These are phyloP conservation scores for Anodontia alba DNA, from an alignment of 2,888 invertebrate genomes.

Conservation along the genomic window DNA sequence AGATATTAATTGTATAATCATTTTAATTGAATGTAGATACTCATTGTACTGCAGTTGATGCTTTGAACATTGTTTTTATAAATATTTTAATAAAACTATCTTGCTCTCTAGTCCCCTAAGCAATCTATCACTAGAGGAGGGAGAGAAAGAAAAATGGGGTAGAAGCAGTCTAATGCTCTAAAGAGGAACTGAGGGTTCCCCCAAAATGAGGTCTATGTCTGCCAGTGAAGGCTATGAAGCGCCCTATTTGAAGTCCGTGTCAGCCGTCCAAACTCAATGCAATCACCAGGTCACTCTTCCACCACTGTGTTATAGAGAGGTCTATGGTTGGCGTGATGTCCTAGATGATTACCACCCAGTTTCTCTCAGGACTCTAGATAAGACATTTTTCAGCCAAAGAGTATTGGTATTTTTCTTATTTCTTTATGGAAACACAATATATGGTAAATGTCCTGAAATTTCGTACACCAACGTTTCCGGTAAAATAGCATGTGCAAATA, in stretches of 20 bases:
- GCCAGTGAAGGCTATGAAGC: conserved; percentile 3
- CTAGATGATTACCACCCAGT: not conserved
- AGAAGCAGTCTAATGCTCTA: conserved; percentile 8
- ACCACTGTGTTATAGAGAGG: not conserved
- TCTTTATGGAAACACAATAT: too few relatives aligned
- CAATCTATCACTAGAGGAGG: conserved; percentile 6
- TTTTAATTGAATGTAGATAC: too few relatives aligned
- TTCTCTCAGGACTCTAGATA: too few relatives aligned
- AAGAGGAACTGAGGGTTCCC: conserved; percentile 12
- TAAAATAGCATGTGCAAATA: too few relatives aligned
- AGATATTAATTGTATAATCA: too few relatives aligned
- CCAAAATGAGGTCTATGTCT: conserved; percentile 4
- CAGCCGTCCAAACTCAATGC: not conserved
- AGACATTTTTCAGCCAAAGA: too few relatives aligned
- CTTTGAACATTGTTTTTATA: not conserved
- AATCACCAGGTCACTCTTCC: not conserved
- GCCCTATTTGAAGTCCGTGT: not conserved
- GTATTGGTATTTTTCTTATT: too few relatives aligned
- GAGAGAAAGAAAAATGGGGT: not conserved
- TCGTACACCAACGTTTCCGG: too few relatives aligned
- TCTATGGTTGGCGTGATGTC: conserved; percentile 1
- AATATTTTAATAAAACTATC: conserved; percentile 6
- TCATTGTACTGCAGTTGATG: too few relatives aligned
- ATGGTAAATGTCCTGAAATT: too few relatives aligned
- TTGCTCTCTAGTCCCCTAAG: conserved; percentile 12